A percentile compares a stretch with the other conserved stretches of the same genome.
phyloP scores from a whole-genome alignment of 2,888 invertebrate genomes.

The Lacanobia wlatinum region DNA sequence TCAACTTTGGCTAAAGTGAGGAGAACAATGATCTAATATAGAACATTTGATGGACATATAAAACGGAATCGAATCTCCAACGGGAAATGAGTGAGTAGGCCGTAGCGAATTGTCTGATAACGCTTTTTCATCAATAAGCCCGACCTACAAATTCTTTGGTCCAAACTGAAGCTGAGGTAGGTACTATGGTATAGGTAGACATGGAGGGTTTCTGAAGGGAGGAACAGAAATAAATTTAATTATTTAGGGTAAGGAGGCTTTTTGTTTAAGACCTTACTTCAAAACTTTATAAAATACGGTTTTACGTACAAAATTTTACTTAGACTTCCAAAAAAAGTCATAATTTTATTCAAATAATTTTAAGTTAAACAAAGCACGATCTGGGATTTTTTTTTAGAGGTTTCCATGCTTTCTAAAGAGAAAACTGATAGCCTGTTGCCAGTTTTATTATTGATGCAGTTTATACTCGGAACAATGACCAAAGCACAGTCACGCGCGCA shows the following conservation, averaged over 20 bases:
- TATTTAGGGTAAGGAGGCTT: conserved; percentile 37
- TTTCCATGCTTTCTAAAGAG: not conserved
- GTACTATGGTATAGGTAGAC: conserved; percentile 11
- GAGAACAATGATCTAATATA: conserved; percentile 47
- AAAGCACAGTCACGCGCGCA: conserved; percentile 1
- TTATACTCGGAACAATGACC: conserved; percentile 3
- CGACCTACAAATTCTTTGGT: conserved; percentile 60
- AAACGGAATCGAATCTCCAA: conserved; percentile 72
- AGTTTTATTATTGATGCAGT: not conserved
- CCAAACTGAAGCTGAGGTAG: conserved; percentile 23
- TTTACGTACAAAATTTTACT: not conserved
- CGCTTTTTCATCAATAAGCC: conserved; percentile 70
- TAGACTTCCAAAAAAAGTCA: not conserved
- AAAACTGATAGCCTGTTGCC: not conserved
- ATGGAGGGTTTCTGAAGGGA: conserved; percentile 12
- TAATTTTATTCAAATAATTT: not conserved
- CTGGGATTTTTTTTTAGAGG: not conserved
- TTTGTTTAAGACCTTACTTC: conserved; percentile 19
- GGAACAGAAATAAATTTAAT: conserved; percentile 41
- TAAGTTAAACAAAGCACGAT: conserved; percentile 3
- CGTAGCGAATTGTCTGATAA: conserved; percentile 72
- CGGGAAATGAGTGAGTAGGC: conserved; percentile 73
- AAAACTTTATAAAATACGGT: conserved; percentile 19
- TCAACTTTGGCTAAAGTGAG: conserved; percentile 18
- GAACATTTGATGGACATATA: conserved; percentile 58